Percentiles rank a stretch among this genome's conserved stretches.
phyloP scores from a whole-genome alignment of 2,113 vertebrate species.

The Sterrhoptilus dennistouni region DNA sequence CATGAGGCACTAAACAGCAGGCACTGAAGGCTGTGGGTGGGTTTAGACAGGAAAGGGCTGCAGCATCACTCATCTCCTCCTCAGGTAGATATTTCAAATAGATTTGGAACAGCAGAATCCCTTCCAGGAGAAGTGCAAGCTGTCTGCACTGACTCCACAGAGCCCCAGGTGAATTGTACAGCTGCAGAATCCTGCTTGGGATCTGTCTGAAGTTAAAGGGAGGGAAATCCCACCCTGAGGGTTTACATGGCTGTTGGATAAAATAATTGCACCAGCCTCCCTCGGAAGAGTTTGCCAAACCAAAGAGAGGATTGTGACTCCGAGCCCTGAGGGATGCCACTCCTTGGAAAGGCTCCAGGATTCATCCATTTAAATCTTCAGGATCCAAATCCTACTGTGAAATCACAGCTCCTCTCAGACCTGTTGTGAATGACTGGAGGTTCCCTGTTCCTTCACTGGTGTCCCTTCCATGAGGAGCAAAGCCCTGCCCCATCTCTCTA shows the following conservation, averaged over 20 bases:
- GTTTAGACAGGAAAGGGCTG: background rate
- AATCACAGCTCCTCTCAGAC: background rate
- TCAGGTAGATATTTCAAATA: background rate
- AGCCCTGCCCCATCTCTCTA: background rate
- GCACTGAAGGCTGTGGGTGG: background rate
- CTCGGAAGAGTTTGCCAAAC: background rate
- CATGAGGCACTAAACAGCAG: background rate
- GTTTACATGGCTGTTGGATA: background rate
- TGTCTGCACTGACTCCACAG: background rate
- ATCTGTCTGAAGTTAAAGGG: background rate
- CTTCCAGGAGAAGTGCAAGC: background rate
- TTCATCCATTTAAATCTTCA: background rate
- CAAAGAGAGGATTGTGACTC: background rate
- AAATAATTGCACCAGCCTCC: background rate
- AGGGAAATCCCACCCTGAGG: background rate
- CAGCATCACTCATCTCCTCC: background rate
- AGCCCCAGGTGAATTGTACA: background rate
- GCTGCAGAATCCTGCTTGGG: background rate
- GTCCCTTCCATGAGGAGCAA: background rate
- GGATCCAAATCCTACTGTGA: background rate
- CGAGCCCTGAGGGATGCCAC: background rate
- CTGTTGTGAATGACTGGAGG: background rate
- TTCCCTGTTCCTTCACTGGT: background rate
- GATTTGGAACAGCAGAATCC: background rate
- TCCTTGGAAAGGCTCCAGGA: background rate